Base-by-base conservation (phyloP, 2,797 vertebrate species). In the Hydrolagus colliei region DNA sequence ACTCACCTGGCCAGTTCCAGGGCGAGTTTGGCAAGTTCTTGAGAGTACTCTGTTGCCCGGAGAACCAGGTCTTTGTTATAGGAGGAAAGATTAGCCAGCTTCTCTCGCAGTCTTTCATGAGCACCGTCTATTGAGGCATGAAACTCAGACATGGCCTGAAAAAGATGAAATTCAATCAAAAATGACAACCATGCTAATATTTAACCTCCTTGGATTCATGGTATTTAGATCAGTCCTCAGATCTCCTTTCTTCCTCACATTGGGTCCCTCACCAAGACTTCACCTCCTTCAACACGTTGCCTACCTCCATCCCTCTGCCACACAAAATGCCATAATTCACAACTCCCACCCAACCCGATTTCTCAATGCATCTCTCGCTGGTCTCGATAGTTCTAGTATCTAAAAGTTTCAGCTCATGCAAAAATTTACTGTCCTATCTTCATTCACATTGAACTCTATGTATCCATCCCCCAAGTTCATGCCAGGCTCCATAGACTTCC, bases 111-210 rank as follows among this genome's bases (percentile, higher is more conserved):
- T 87, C 92, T 93, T 72, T 90, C 91, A 88, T 90, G 90, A 0
- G 96, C 97, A 14, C 98, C 97, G 71, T 99, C 97, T 87, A 99
- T 95, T 86, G 96, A 95, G 35, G 98, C 97, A 7, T 97, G 96
- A 91, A 96, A 95, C 62, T 93, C 90, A 0, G 93, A 95, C 78
- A 93, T 92, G 2, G 96, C 97, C 98, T 99, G 88, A 86, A 88
- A 32, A 72, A 75, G 75, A 74, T 35, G 84, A 10, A 9, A 88
- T 90, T 72, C 16, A 86, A 52, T 52, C 41, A 52, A 52, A 52
- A 52, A 52, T 52, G 2, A 52, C 41, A 52, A 52, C 41, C 2
- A 3, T 52, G 41, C 41, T 52, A 52, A 52, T 52, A 52, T 52
- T 52, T 52, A 3, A 52, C 41, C 41, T 52, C 41, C 41, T 52